Evolutionary conservation across 2,888 invertebrate genomes (phyloP), one percentile per base, ranked within the genome.

Genomic region (Drosophila acutilabella): DNA sequence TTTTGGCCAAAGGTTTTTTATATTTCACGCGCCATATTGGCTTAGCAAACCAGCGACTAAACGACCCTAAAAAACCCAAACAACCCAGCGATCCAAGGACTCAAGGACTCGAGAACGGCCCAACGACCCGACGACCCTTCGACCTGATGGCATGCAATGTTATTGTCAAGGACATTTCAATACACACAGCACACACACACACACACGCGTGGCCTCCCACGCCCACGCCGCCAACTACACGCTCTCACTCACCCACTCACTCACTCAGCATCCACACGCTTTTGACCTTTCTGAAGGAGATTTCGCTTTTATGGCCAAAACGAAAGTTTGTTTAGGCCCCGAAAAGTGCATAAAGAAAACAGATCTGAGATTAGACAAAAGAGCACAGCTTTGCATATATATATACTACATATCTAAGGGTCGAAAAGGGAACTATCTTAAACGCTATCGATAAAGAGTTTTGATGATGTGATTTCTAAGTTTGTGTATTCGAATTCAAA

Each of bases 251-350:
- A 2, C 30, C 30, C 11, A 30, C 2, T 1, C 30, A 13, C 16
- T 3, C 11, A 7, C 7, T 4, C 57, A 47, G 79, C 56, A 59
- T 56, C 33, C 74, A 59, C 53, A 60, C 65, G 71, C 71, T 65
- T 88, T 86, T 85, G 84, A 88, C 84, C 84, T 85, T 85, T 88
- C 72, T 85, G 84, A 88, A 85, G 84, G 89, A 85, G 78, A 88
- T 82, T 88, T 54, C 30, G 57, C 61, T 47, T 58, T 58, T 48
- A 57, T 38, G 44, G 36, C 20, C 54, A 14, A 30, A 40, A n/a
- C 16, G 10, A 18, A 41, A 58, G 48, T 48, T 58, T 58, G 38
- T 48, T 58, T 58, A 48, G 58, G 47, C 47, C 38, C 41, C 36
- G 38, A 38, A 36, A 45, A 45, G 33, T 44, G 36, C 6, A 42